A percentile compares a stretch with the other conserved stretches of the same genome.
These are phyloP conservation scores for Vireo griseus DNA, from an alignment of 2,797 vertebrate genomes.

Conservation along the genomic window DNA sequence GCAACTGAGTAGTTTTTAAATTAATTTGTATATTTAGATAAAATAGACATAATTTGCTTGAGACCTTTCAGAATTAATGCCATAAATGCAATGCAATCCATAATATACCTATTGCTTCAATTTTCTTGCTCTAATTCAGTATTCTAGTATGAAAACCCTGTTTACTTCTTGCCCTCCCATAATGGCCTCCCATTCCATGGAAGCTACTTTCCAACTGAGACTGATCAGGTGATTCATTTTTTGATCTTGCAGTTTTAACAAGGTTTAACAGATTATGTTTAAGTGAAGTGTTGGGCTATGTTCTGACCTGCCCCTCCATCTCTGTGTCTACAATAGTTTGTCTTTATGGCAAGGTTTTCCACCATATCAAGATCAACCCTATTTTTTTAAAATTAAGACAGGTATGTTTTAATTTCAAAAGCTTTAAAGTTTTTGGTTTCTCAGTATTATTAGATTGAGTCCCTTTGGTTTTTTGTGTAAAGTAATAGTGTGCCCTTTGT, in stretches of 20 bases:
- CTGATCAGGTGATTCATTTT: not conserved
- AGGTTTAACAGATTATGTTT: not conserved
- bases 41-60: not conserved
- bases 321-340: fast-evolving
- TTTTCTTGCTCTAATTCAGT: not conserved
- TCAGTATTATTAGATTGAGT: not conserved
- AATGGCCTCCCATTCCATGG: not conserved
- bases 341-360: not conserved
- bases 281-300: not conserved
- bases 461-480: not conserved
- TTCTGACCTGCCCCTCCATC: not conserved
- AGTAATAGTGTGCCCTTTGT: not conserved
- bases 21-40: not conserved
- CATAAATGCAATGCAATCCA: not conserved
- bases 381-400: not conserved
- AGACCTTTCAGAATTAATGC: not conserved
- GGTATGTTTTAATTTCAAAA: not conserved
- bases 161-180: not conserved
- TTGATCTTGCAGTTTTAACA: not conserved
- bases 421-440: not conserved
- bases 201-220: not conserved
- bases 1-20: not conserved
- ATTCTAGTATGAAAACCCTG: not conserved
- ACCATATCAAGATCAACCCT: not conserved
- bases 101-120: not conserved